Conservation (phyloP, 2,888 invertebrate species). For the Macropis europaea region DNA sequence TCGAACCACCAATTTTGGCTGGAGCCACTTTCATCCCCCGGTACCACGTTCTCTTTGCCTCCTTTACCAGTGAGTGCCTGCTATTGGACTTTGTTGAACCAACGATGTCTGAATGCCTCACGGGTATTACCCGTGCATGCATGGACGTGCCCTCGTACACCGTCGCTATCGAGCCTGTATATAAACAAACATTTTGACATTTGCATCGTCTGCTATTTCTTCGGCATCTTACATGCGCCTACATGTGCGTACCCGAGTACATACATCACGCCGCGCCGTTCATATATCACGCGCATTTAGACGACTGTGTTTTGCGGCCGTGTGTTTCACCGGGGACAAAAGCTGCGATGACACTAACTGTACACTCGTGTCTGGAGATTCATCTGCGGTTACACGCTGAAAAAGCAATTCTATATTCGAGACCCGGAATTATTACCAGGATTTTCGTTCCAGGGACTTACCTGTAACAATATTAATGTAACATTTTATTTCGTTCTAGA, state of each 20-base stretch:
- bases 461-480: too few relatives aligned
- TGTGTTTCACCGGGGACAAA: background rate
- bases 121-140: constrained; percentile 31
- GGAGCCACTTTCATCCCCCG: constrained; percentile 45
- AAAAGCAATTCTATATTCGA: background rate
- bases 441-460: too few relatives aligned
- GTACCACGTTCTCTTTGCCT: constrained; percentile 24
- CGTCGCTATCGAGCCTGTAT: background rate
- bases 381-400: background rate
- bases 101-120: constrained; percentile 58
- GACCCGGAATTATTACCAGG: background rate
- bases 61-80: constrained; percentile 46
- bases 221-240: background rate
- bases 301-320: background rate
- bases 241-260: background rate
- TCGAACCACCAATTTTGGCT: constrained; percentile 58
- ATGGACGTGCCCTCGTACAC: constrained; percentile 1
- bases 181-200: constrained; percentile 26
- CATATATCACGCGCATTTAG: constrained; percentile 1
- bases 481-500: background rate
- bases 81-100: constrained; percentile 56
- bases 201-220: background rate
- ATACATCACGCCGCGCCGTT: background rate
- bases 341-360: background rate
- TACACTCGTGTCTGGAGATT: background rate